These are phyloP conservation scores for Ganaspis brasiliensis DNA, from an alignment of 2,888 invertebrate genomes.

Conservation along the genomic window DNA sequence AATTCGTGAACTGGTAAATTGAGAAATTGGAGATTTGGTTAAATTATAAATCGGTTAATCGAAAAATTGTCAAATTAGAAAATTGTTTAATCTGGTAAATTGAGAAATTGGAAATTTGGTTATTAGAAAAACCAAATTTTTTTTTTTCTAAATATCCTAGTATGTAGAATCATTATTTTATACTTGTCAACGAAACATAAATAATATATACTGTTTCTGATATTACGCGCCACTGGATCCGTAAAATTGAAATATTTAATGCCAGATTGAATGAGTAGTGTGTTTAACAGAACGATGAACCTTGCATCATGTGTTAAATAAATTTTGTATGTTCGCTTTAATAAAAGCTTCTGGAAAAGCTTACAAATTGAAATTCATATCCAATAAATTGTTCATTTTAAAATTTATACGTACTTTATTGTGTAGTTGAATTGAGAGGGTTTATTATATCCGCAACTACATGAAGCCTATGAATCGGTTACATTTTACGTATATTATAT, in stretches of 20 bases:
- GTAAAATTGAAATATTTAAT: constrained; percentile 16
- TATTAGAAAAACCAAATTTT: too few species aligned
- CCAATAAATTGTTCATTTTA: neutral
- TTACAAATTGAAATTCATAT: constrained; percentile 6
- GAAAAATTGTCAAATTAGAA: too few species aligned
- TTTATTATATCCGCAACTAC: constrained; percentile 1
- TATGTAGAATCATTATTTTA: neutral
- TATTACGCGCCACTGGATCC: neutral
- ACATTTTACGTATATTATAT: too few species aligned
- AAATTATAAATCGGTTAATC: too few species aligned
- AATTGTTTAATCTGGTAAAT: too few species aligned
- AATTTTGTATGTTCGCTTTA: constrained; percentile 15
- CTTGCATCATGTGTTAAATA: constrained; percentile 8
- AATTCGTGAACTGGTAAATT: too few species aligned
- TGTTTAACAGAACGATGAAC: neutral
- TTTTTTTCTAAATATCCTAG: too few species aligned
- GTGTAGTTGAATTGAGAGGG: neutral
- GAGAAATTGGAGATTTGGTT: too few species aligned
- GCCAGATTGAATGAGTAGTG: neutral
- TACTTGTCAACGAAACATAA: neutral
- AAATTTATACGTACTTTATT: constrained; percentile 10
- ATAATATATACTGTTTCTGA: neutral
- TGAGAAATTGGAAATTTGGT: too few species aligned
- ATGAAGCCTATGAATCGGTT: too few species aligned
- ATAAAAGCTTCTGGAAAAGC: constrained; percentile 8